A percentile compares a stretch with the other conserved stretches of the same genome.
Conservation (phyloP, 2,888 invertebrate genomes). For the Phragmatobia fuliginosa region DNA sequence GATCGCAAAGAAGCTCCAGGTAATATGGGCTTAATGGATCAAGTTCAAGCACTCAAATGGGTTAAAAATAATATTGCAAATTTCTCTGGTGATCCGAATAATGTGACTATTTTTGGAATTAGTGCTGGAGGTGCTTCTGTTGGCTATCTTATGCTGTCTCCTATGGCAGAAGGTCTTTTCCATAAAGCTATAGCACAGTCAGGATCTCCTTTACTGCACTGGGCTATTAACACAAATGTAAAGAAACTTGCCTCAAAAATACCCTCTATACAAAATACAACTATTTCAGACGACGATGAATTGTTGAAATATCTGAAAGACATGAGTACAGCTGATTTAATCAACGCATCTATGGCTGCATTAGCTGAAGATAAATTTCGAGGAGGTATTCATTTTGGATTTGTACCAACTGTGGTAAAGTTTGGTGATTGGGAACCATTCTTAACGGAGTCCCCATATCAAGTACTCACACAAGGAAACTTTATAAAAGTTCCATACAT, state of each 20-base stretch:
- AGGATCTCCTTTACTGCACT: conserved; percentile 79
- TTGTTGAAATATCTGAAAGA: conserved; percentile 71
- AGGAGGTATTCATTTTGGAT: conserved; percentile 80
- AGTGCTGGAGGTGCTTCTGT: conserved; percentile 84
- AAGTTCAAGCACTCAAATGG: conserved; percentile 85
- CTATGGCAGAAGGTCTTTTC: conserved; percentile 81
- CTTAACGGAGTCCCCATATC: conserved; percentile 73
- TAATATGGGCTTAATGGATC: conserved; percentile 84
- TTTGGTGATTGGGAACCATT: conserved; percentile 79
- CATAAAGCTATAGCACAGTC: conserved; percentile 85
- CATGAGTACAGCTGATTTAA: conserved; percentile 66
- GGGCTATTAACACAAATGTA: conserved; percentile 74
- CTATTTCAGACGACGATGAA: conserved; percentile 55
- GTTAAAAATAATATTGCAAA: conserved; percentile 77
- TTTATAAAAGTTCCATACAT: conserved; percentile 82
- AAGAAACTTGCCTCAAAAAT: conserved; percentile 68
- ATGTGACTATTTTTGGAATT: conserved; percentile 84
- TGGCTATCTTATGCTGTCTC: conserved; percentile 77
- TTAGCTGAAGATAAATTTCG: conserved; percentile 54
- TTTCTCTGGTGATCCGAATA: conserved; percentile 81
- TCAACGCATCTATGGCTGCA: conserved; percentile 65
- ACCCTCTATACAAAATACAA: conserved; percentile 60
- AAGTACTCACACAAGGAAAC: conserved; percentile 71
- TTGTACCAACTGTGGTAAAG: conserved; percentile 78
- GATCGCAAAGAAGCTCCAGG: conserved; percentile 77